These are phyloP conservation scores for Eudemis profundana DNA, from an alignment of 2,888 invertebrate genomes.

Conservation along the genomic window DNA sequence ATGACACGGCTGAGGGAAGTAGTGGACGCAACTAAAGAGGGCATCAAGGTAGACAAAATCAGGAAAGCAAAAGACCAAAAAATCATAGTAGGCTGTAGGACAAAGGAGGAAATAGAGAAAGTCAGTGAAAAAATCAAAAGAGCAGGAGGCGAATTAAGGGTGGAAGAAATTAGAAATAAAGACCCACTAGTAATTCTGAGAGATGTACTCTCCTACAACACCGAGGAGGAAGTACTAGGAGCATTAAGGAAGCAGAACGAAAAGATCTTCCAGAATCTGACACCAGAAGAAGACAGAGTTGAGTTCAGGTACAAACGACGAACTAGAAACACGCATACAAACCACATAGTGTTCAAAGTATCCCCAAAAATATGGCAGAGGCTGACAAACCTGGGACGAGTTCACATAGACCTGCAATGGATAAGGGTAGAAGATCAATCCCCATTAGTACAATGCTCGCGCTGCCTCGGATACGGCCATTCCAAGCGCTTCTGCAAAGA, in stretches of 20 bases:
- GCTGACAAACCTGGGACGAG: background rate
- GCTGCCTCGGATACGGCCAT: background rate
- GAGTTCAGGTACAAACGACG: background rate
- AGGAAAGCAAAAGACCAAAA: no score
- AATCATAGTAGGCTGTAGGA: no score
- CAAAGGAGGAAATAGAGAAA: no score
- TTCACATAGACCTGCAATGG: background rate
- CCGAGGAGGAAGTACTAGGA: background rate
- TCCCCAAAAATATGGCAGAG: background rate
- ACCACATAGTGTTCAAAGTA: background rate
- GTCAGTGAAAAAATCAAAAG: no score
- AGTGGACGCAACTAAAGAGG: no score
- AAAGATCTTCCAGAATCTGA: background rate
- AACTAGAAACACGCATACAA: background rate
- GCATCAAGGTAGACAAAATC: no score
- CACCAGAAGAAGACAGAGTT: background rate
- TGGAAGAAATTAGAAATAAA: no score
- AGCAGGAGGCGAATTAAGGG: no score
- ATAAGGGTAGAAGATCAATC: background rate
- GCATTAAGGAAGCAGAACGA: background rate
- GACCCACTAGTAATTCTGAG: no score
- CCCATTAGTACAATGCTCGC: background rate
- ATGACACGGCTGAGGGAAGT: no score
- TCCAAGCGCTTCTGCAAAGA: background rate
- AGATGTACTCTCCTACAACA: slow-evolving; percentile 8